phyloP scores from a whole-genome alignment of 2,888 invertebrate genomes.

The Xestobium rufovillosum region DNA sequence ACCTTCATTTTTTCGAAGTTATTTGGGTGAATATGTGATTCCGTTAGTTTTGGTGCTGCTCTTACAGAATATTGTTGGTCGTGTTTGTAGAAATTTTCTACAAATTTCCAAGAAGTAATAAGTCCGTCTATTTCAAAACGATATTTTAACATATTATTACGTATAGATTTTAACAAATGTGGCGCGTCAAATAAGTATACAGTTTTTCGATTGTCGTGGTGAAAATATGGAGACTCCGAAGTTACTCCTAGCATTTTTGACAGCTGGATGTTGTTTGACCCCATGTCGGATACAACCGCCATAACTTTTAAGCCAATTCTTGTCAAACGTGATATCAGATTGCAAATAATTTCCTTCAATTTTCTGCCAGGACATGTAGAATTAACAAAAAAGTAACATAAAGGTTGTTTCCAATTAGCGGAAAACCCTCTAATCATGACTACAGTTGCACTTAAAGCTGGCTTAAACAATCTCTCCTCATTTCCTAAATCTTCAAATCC shows the following conservation, averaged over 20 bases:
- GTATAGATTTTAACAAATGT: conserved; percentile 9
- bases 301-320: conserved; percentile 9
- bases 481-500: not conserved
- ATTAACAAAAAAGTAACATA: conserved; percentile 13
- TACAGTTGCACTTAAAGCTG: conserved; percentile 14
- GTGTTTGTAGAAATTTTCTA: conserved; percentile 8
- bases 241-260: conserved; percentile 8
- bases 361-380: conserved; percentile 12
- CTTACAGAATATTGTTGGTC: conserved; percentile 9
- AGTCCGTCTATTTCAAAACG: not conserved
- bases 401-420: conserved; percentile 14
- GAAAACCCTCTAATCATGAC: conserved; percentile 13
- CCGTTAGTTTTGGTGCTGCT: conserved; percentile 10
- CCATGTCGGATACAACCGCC: conserved; percentile 11
- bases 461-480: conserved; percentile 9
- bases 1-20: conserved; percentile 21
- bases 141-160: conserved; percentile 4
- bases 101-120: conserved; percentile 9
- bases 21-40: conserved; percentile 16
- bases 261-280: conserved; percentile 14
- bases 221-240: conserved; percentile 4
- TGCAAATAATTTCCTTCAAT: conserved; percentile 8
- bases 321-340: not conserved
- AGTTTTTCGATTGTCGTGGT: conserved; percentile 6
- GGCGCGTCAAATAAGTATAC: conserved; percentile 9